Base-by-base conservation (phyloP, 2,888 invertebrate species). In the Cryptus armator region DNA sequence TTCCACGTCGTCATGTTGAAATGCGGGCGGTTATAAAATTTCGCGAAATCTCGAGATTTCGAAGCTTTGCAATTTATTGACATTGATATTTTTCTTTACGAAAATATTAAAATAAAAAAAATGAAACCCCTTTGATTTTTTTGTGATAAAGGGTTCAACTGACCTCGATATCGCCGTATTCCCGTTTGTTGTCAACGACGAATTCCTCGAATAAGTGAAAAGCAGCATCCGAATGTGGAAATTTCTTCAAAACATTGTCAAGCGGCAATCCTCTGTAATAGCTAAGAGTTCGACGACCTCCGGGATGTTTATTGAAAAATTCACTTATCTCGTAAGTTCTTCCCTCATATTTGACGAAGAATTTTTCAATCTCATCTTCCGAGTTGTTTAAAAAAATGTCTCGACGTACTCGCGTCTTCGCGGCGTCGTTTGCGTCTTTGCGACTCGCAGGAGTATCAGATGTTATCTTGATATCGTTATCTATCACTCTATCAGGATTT, bases 261-360 rank as follows among this genome's bases (percentile, higher is more conserved):
- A 96, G 93, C 74, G 95, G 95, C 89, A 94, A 95, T 4, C 95
- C 95, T 89, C 94, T 94, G 87, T 94, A 96, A n/a, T 93, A 93
- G 87, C 95, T 94, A 0, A 97, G 92, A 1, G 96, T 96, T 89
- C 96, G 96, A 0, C 95, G 92, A 0, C 97, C 97, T 0, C 97
- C 97, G 0, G 97, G 97, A 92, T 97, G 97, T 89, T 97, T 96
- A 74, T 95, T 95, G 72, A 97, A 89, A 90, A 97, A 97, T 48
- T 94, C 92, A 67, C 95, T 94, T 76, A 97, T 94, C 91, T 97
- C 96, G 93, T 97, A 97, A 70, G 93, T 93, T 51, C 95, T 94
- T 9, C 93, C 92, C 9, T 90, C 89, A 90, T 94, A 94, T 29
- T 91, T 92, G 2, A 95, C 94, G 12, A 93, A 87, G 88, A 95